Conservation (phyloP, 1,140 invertebrate species). For the Solenopsis invicta region DNA sequence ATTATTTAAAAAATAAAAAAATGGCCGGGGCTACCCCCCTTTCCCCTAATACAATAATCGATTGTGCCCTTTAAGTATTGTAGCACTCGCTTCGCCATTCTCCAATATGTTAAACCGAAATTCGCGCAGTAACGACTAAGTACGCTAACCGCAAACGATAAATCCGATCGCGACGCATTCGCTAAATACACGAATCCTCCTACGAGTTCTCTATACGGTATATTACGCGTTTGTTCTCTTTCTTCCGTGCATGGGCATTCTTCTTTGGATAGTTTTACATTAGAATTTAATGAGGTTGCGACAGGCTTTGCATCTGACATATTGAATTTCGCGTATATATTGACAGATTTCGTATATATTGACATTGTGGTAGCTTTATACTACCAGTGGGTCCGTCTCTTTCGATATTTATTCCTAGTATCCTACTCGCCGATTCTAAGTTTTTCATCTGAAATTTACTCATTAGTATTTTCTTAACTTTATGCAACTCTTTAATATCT, state of each 20-base stretch:
- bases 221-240: slow-evolving; percentile 36
- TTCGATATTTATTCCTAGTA: slow-evolving; percentile 47
- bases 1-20: too few relatives aligned
- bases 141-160: not conserved
- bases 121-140: not conserved
- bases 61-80: slow-evolving; percentile 39
- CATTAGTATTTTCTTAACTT: slow-evolving; percentile 36
- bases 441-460: too few relatives aligned
- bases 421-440: not conserved
- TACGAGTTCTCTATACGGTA: slow-evolving; percentile 81
- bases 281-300: slow-evolving; percentile 68
- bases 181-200: slow-evolving; percentile 84
- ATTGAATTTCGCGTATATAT: slow-evolving; percentile 31
- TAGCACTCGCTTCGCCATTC: slow-evolving; percentile 12
- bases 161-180: slow-evolving; percentile 84
- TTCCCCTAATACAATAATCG: slow-evolving; percentile 42
- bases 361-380: slow-evolving; percentile 47
- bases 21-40: too few relatives aligned
- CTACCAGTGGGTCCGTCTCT: not conserved
- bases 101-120: not conserved
- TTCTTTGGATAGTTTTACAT: too few relatives aligned
- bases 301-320: slow-evolving; percentile 67
- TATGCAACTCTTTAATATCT: slow-evolving; percentile 4
- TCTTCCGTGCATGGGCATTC: not conserved
- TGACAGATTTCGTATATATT: slow-evolving; percentile 50